Evolutionary conservation across 1,140 invertebrate genomes (phyloP).

Genomic region (Odontomachus brunneus): DNA sequence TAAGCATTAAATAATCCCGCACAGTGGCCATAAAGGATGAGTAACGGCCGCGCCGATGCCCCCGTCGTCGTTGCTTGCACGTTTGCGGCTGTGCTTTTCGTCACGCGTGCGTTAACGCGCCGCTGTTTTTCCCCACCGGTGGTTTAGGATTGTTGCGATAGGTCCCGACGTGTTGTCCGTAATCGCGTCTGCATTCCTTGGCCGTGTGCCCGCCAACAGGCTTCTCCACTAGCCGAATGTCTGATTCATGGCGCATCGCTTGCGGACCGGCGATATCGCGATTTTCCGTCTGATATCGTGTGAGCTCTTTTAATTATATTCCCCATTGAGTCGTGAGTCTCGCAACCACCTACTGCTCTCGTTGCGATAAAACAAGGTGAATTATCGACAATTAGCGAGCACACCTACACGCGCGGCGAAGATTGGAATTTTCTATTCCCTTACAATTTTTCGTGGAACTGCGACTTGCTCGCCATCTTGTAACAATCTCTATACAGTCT

Average conservation of each 20-base stretch:
- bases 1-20: slow-evolving; percentile 46
- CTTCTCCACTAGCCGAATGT: slow-evolving; percentile 78
- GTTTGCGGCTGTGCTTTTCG: slow-evolving; percentile 40
- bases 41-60: slow-evolving; percentile 19
- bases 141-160: slow-evolving; percentile 73
- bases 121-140: slow-evolving; percentile 44
- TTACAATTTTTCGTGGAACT: too few species aligned
- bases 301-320: not conserved
- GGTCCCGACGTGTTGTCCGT: slow-evolving; percentile 63
- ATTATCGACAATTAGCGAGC: not conserved
- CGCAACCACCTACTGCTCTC: too few species aligned
- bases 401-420: too few species aligned
- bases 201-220: slow-evolving; percentile 72
- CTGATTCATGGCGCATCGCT: slow-evolving; percentile 73
- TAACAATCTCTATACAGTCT: not conserved
- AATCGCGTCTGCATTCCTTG: slow-evolving; percentile 79
- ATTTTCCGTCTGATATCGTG: slow-evolving; percentile 29
- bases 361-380: not conserved
- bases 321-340: too few species aligned
- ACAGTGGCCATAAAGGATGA: slow-evolving; percentile 14
- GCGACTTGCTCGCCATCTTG: not conserved
- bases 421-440: too few species aligned
- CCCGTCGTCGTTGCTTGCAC: not conserved
- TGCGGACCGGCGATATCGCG: not conserved
- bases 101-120: slow-evolving; percentile 46